Conservation (phyloP, 2,888 invertebrate species). For the Cephalotes varians region DNA sequence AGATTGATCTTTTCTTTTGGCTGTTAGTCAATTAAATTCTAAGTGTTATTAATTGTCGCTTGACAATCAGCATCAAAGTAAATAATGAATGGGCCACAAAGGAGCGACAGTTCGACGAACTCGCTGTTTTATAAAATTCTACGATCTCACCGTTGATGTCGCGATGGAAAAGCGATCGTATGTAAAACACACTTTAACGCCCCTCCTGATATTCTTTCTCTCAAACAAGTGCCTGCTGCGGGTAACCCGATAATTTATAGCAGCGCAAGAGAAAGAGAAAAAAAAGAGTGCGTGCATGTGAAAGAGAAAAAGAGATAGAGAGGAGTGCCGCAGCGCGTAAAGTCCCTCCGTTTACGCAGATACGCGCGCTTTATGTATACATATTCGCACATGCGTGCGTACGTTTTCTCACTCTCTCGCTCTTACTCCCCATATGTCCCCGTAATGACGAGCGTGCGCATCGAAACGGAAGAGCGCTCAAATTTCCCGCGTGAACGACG, state of each 20-base stretch:
- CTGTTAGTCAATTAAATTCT: neutral
- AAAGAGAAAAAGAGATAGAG: conserved; percentile 42
- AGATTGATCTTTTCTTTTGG: neutral
- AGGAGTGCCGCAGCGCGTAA: conserved; percentile 63
- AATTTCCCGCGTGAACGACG: conserved; percentile 76
- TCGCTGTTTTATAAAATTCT: conserved; percentile 24
- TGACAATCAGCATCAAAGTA: neutral
- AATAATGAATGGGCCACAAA: neutral
- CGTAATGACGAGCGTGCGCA: conserved; percentile 72
- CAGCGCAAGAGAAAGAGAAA: conserved; percentile 56
- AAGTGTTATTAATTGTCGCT: neutral
- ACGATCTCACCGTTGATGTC: conserved; percentile 37
- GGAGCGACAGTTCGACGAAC: conserved; percentile 13
- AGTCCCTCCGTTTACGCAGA: conserved; percentile 65
- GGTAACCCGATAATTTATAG: conserved; percentile 77
- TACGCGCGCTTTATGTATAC: conserved; percentile 36
- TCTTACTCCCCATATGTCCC: conserved; percentile 65
- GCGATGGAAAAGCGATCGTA: conserved; percentile 59
- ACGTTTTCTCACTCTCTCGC: conserved; percentile 33
- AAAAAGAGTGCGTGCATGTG: conserved; percentile 8
- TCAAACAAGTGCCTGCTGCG: conserved; percentile 65
- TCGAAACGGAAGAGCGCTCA: conserved; percentile 74
- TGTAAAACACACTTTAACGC: conserved; percentile 68
- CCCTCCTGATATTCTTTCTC: conserved; percentile 68
- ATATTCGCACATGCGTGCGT: conserved; percentile 53